Evolutionary conservation across 2,113 vertebrate genomes (phyloP), one percentile per base, ranked within the genome.

Genomic region (Bucco capensis): DNA sequence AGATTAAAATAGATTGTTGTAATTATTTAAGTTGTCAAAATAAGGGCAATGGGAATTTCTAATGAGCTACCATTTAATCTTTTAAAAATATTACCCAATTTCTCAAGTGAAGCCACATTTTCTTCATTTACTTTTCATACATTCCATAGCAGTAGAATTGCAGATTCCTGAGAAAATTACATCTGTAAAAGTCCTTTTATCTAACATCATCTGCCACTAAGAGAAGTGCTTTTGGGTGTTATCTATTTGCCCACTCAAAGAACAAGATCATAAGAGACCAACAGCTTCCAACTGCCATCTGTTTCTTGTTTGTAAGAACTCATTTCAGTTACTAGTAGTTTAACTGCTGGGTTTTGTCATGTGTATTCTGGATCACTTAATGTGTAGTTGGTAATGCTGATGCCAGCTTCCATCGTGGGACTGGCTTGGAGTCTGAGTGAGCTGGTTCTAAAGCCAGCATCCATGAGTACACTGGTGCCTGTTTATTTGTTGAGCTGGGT

Each of bases 11-110:
- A 69, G 24, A 33, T 64, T 3, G n/a, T 35, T 38, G 10, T 65
- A 70, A 40, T 70, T 58, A 49, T 31, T 17, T 76, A 24, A 50
- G 85, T 74, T 78, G 31, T 71, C 22, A 74, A 86, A 92, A n/a
- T 64, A 66, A 64, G 61, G 14, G 1, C 28, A 37, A 3, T 1
- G 5, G 19, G 8, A 58, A 65, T 81, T 70, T 84, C 37, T 62
- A 75, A 60, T 40, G 18, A 88, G 23, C 19, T 17, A 19, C 30
- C 30, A 51, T 22, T 91, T 85, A 30, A 77, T 9, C 8, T 86
- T 83, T 88, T 53, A 57, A 61, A 92, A 91, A 64, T 74, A n/a
- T 17, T 46, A 28, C 8, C 61, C 80, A 42, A 62, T 84, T 81
- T 71, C 35, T 69, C 1, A 0, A 30, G 12, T 42, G 18, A 70